Evolutionary conservation across 2,113 vertebrate species (phyloP).

Genomic region (Grantiella picta): DNA sequence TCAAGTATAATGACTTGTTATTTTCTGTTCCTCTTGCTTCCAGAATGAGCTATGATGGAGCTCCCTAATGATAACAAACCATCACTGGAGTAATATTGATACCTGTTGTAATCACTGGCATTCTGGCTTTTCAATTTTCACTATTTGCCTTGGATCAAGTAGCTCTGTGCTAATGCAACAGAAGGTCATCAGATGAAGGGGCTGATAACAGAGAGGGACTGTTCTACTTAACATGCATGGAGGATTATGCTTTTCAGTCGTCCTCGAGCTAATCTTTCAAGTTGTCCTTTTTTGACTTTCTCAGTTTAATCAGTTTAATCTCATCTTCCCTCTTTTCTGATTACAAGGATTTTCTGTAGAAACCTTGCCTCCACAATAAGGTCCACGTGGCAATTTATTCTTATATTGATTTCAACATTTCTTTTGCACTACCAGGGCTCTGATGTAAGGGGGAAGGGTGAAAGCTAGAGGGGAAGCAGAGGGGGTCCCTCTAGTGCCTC

Average conservation of each 20-base stretch:
- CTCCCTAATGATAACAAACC: slow-evolving; percentile 71
- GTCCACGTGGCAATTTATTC: slow-evolving; percentile 75
- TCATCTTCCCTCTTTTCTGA: slow-evolving; percentile 80
- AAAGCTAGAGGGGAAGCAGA: neutral
- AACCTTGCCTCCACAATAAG: slow-evolving; percentile 73
- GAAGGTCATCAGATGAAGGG: slow-evolving; percentile 78
- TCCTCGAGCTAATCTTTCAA: slow-evolving; percentile 80
- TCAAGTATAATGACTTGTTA: slow-evolving; percentile 24
- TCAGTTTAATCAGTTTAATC: slow-evolving; percentile 84
- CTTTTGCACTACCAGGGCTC: slow-evolving; percentile 31
- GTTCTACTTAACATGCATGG: slow-evolving; percentile 76
- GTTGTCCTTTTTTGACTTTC: slow-evolving; percentile 85
- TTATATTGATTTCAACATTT: slow-evolving; percentile 75
- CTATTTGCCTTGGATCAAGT: slow-evolving; percentile 72
- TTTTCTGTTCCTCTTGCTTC: slow-evolving; percentile 57
- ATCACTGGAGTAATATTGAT: slow-evolving; percentile 70
- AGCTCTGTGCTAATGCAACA: slow-evolving; percentile 64
- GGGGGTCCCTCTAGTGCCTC: neutral
- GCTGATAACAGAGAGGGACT: slow-evolving; percentile 66
- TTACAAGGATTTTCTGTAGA: slow-evolving; percentile 79
- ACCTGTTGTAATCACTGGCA: slow-evolving; percentile 74
- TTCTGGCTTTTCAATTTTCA: slow-evolving; percentile 73
- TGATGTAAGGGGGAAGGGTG: neutral
- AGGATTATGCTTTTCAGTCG: slow-evolving; percentile 66
- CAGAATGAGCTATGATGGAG: slow-evolving; percentile 59